Percentiles rank a stretch among this genome's conserved stretches.
These are phyloP conservation scores for Pterostichus niger DNA, from an alignment of 2,888 invertebrate species.

Conservation along the genomic window DNA sequence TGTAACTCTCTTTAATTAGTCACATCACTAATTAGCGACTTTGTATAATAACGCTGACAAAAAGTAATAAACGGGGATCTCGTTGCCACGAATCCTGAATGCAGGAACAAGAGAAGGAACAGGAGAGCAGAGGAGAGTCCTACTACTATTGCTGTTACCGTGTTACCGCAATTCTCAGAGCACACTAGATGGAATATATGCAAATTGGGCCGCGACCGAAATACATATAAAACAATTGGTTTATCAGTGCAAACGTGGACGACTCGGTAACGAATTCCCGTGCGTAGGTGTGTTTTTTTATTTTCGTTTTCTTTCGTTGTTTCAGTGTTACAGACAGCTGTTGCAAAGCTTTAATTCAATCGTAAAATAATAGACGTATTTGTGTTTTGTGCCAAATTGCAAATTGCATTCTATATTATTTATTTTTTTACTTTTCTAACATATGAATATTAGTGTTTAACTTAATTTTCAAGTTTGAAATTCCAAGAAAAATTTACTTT, in stretches of 20 bases:
- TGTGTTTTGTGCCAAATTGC: constrained; percentile 3
- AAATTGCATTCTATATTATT: not conserved
- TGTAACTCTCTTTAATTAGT: constrained; percentile 58
- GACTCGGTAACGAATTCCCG: constrained; percentile 39
- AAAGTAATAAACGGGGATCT: constrained; percentile 52
- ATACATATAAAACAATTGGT: constrained; percentile 65
- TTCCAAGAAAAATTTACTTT: too few relatives aligned
- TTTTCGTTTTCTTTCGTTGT: constrained; percentile 19
- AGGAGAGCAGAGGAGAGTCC: constrained; percentile 1
- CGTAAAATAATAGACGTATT: constrained; percentile 30
- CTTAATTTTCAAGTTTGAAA: too few relatives aligned
- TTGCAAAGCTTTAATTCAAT: constrained; percentile 17
- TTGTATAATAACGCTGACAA: constrained; percentile 63
- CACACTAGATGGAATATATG: constrained; percentile 60
- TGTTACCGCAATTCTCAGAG: constrained; percentile 34
- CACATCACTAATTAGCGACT: constrained; percentile 62
- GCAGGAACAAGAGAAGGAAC: not conserved
- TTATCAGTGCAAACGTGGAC: constrained; percentile 63
- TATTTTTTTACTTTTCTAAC: not conserved
- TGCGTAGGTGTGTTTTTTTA: constrained; percentile 35
- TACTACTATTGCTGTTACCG: not conserved
- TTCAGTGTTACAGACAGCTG: constrained; percentile 42
- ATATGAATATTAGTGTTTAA: too few relatives aligned
- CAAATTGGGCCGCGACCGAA: constrained; percentile 61
- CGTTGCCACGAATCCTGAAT: not conserved